Conservation (phyloP, 1,140 invertebrate genomes). For the Palaemon carinicauda region DNA sequence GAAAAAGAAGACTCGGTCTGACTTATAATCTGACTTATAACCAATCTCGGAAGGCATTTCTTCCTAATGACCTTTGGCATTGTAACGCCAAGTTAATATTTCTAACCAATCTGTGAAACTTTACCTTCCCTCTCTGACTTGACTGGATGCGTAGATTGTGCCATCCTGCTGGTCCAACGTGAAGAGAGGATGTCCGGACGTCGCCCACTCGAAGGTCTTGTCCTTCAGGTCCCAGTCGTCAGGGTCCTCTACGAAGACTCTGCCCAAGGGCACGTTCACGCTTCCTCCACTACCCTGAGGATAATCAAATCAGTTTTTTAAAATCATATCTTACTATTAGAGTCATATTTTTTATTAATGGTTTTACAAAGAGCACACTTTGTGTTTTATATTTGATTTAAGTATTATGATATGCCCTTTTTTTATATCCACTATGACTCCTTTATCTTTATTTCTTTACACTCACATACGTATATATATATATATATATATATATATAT, state of each 20-base stretch:
- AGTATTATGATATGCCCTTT: no score
- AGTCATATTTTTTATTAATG: no score
- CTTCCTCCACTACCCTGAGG: constrained; percentile 69
- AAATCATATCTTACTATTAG: not conserved
- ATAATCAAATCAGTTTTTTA: not conserved
- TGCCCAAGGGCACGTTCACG: constrained; percentile 81
- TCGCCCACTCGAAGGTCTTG: constrained; percentile 74
- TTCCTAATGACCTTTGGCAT: not conserved
- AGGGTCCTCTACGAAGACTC: constrained; percentile 87
- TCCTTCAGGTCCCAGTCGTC: constrained; percentile 95
- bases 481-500: no score
- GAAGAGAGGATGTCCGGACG: constrained; percentile 46
- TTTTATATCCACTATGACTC: no score
- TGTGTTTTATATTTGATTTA: no score
- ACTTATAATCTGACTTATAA: no score
- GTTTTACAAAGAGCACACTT: no score
- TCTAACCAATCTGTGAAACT: not conserved
- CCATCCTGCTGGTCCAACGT: constrained; percentile 30
- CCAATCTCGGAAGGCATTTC: no score
- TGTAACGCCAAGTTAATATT: no score
- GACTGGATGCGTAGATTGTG: constrained; percentile 39
- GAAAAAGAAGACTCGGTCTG: no score
- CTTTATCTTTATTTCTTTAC: not conserved
- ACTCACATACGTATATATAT: no score
- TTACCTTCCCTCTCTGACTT: constrained; percentile 55